These are phyloP conservation scores for Nomada ferruginata DNA, from an alignment of 2,888 invertebrate genomes.

Conservation along the genomic window DNA sequence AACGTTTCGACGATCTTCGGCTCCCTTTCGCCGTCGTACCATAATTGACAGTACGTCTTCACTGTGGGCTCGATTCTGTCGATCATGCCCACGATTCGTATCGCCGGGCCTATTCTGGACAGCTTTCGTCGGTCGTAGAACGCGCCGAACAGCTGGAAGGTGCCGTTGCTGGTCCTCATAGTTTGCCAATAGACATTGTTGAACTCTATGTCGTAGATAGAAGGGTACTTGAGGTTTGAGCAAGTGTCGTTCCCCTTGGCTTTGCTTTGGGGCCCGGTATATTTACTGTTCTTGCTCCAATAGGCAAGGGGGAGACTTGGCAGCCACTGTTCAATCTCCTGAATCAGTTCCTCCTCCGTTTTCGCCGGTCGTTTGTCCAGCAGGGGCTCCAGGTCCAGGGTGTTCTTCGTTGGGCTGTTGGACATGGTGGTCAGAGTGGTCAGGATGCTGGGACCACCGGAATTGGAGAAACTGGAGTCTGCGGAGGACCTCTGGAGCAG, in stretches of 20 bases:
- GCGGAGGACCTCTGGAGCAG: slow-evolving; percentile 85
- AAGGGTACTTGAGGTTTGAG: slow-evolving; percentile 89
- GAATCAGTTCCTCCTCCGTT: slow-evolving; percentile 90
- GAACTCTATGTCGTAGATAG: slow-evolving; percentile 95
- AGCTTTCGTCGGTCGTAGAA: slow-evolving; percentile 93
- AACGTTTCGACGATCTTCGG: slow-evolving; percentile 92
- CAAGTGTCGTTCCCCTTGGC: slow-evolving; percentile 87
- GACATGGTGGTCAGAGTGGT: slow-evolving; percentile 75
- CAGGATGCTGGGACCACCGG: slow-evolving; percentile 57
- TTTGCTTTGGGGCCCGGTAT: slow-evolving; percentile 75
- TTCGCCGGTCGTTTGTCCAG: slow-evolving; percentile 87
- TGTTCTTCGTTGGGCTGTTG: slow-evolving; percentile 83
- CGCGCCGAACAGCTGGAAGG: slow-evolving; percentile 95
- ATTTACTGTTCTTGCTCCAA: slow-evolving; percentile 91
- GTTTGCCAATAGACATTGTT: slow-evolving; percentile 98
- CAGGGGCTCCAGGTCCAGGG: slow-evolving; percentile 86
- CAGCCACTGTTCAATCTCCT: slow-evolving; percentile 91
- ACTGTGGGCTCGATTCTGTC: slow-evolving; percentile 94
- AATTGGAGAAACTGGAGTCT: slow-evolving; percentile 67
- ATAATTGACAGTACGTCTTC: slow-evolving; percentile 93
- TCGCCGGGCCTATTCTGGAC: slow-evolving; percentile 92
- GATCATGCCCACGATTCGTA: slow-evolving; percentile 94
- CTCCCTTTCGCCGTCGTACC: slow-evolving; percentile 94
- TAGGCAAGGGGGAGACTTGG: slow-evolving; percentile 94
- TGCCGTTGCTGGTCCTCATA: slow-evolving; percentile 92